Conservation (phyloP, 2,888 invertebrate genomes). For the Trichacis sp. region DNA sequence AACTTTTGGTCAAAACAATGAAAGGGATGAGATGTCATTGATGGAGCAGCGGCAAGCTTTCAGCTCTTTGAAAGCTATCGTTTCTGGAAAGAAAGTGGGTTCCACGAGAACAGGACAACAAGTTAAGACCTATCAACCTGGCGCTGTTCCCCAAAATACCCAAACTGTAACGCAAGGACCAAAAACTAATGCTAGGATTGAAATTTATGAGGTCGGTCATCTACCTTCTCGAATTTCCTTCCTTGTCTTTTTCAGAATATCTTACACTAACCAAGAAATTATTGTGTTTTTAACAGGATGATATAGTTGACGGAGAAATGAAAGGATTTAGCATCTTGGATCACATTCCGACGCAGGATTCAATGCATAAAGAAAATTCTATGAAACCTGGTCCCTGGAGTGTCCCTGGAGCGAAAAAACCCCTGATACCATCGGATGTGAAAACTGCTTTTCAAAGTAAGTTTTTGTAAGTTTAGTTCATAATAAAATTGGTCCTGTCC, state of each 20-base stretch:
- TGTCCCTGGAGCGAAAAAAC: constrained; percentile 66
- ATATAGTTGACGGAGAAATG: constrained; percentile 50
- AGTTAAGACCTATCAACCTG: constrained; percentile 71
- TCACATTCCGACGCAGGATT: constrained; percentile 71
- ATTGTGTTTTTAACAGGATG: too few species aligned
- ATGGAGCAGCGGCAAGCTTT: constrained; percentile 82
- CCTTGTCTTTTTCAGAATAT: too few species aligned
- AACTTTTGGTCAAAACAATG: constrained; percentile 75
- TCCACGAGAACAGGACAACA: constrained; percentile 74
- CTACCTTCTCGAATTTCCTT: too few species aligned
- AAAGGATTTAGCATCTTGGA: constrained; percentile 72
- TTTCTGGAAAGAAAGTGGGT: constrained; percentile 72
- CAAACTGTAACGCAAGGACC: constrained; percentile 65
- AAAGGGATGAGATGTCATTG: constrained; percentile 71
- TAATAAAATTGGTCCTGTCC: too few species aligned
- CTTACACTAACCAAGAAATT: too few species aligned
- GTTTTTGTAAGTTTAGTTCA: too few species aligned
- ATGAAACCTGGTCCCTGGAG: constrained; percentile 81
- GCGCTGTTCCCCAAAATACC: constrained; percentile 70
- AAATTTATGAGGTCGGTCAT: constrained; percentile 75
- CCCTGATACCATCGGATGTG: constrained; percentile 54
- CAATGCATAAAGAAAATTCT: constrained; percentile 77
- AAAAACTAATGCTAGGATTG: constrained; percentile 71
- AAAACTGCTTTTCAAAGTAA: constrained; percentile 71
- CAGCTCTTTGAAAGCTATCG: constrained; percentile 79